phyloP scores from a whole-genome alignment of 2,888 invertebrate species.

The Drosophila limbata region DNA sequence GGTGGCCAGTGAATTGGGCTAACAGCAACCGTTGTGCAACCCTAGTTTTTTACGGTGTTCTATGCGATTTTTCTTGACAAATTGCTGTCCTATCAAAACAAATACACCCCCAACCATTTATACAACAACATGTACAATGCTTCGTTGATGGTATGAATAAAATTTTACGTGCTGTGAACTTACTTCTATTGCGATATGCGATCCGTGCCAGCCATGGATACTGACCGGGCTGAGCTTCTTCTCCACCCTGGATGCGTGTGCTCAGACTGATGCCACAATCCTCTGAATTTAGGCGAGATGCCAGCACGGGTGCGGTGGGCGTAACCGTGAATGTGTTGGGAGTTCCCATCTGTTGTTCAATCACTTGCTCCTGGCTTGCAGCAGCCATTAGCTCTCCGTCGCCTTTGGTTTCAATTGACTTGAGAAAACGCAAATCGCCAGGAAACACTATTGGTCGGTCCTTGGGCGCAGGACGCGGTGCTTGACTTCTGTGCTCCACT shows the following conservation, averaged over 20 bases:
- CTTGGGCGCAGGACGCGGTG: constrained; percentile 35
- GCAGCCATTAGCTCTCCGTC: constrained; percentile 16
- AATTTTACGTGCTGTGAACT: constrained; percentile 58
- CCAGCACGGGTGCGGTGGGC: background rate
- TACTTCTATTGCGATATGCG: constrained; percentile 84
- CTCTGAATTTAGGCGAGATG: constrained; percentile 50
- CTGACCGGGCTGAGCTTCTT: constrained; percentile 85
- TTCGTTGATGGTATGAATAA: constrained; percentile 28
- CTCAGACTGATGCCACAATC: constrained; percentile 82
- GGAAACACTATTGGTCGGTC: constrained; percentile 73
- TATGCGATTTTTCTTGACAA: background rate
- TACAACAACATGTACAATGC: constrained; percentile 3
- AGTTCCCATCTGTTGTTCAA: background rate
- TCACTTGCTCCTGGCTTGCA: constrained; percentile 10
- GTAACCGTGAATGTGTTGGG: background rate
- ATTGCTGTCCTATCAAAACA: background rate
- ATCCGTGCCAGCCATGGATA: constrained; percentile 88
- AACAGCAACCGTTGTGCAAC: constrained; percentile 9
- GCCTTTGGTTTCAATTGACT: constrained; percentile 23
- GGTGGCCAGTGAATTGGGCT: constrained; percentile 69
- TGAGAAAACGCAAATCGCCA: constrained; percentile 71
- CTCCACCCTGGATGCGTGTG: constrained; percentile 86
- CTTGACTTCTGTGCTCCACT: constrained; percentile 45
- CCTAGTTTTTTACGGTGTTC: constrained; percentile 1
- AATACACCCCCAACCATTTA: background rate